Evolutionary conservation across 2,113 vertebrate species (phyloP).

Genomic region (Dipodomys stephensi): DNA sequence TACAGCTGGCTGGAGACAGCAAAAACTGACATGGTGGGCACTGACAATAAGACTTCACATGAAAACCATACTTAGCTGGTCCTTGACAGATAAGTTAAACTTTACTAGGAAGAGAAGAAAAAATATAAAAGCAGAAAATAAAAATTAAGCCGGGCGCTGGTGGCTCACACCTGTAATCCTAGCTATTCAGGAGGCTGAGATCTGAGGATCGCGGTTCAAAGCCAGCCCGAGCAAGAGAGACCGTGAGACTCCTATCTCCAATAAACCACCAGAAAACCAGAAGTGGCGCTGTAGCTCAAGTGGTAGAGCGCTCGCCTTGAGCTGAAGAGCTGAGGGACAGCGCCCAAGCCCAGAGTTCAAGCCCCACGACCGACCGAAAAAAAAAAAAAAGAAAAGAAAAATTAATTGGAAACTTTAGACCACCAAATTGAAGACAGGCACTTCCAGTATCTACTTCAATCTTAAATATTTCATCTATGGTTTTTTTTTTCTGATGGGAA

Average conservation of each 20-base stretch:
- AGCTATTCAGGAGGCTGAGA: no score
- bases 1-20: not conserved
- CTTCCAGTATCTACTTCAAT: constrained; percentile 10
- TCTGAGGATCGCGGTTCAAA: no score
- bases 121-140: not conserved
- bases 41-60: not conserved
- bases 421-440: constrained; percentile 49
- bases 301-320: no score
- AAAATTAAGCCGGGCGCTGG: no score
- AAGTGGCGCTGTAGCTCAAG: no score
- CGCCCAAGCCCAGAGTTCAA: no score
- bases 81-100: not conserved
- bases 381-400: not conserved
- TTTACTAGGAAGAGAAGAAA: constrained; percentile 9
- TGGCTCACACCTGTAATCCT: no score
- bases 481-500: not conserved
- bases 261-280: no score
- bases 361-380: no score
- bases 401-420: constrained; percentile 33
- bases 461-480: not conserved
- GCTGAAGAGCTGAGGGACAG: no score
- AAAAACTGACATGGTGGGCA: fast-evolving
- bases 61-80: not conserved
- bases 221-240: no score
- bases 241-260: no score